Evolutionary conservation across 2,797 vertebrate species (phyloP).

Genomic region (Megaceryle alcyon): DNA sequence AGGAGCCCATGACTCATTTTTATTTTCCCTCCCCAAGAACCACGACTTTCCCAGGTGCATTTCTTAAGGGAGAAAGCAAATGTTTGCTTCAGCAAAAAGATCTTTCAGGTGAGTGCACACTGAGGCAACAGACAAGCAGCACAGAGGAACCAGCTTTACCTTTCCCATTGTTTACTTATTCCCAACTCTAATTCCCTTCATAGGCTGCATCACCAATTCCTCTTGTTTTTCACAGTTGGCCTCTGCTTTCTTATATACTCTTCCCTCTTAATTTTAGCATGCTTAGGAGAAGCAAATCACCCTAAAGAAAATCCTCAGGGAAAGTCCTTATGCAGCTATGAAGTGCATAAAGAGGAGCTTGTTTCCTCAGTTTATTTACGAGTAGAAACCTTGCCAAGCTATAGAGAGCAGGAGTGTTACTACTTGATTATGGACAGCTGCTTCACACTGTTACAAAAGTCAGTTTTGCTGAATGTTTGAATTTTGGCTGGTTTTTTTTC

Average conservation of each 20-base stretch:
- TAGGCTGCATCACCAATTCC: not conserved
- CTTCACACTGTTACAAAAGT: constrained; percentile 23
- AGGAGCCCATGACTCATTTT: constrained; percentile 46
- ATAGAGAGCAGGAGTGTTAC: constrained; percentile 29
- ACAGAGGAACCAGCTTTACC: not conserved
- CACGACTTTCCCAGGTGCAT: constrained; percentile 39
- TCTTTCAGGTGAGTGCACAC: constrained; percentile 20
- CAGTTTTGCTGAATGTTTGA: not conserved
- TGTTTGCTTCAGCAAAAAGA: not conserved
- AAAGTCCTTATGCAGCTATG: not conserved
- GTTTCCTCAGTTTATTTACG: constrained; percentile 25
- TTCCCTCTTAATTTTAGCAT: constrained; percentile 10
- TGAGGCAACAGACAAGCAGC: not conserved
- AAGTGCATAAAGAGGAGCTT: constrained; percentile 25
- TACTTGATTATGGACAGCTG: constrained; percentile 52
- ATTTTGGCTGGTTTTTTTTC: not conserved
- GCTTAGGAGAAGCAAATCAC: constrained; percentile 27
- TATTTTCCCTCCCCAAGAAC: not conserved
- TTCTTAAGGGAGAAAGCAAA: constrained; percentile 27
- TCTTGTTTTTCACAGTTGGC: constrained; percentile 26
- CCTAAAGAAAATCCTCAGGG: not conserved
- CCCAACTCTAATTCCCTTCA: constrained; percentile 27
- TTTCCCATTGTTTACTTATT: constrained; percentile 51
- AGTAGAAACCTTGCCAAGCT: constrained; percentile 46
- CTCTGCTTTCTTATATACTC: constrained; percentile 28